Base-by-base conservation (phyloP, 2,113 vertebrate species). In the Burhinus oedicnemus region DNA sequence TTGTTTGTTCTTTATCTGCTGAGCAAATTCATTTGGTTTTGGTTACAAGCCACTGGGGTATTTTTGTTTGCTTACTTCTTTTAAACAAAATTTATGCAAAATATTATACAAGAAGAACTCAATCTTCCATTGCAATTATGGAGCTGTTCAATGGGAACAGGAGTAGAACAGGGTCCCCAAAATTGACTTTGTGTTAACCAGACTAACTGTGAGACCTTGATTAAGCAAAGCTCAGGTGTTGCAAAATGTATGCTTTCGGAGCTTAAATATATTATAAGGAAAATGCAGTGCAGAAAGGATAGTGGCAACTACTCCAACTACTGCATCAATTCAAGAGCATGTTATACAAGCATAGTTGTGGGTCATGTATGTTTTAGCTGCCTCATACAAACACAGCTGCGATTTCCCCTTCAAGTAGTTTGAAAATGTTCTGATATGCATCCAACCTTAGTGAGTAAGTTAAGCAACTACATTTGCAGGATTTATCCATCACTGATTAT, bases 1-100 rank as follows among this genome's bases (percentile, higher is more conserved):
- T 91, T 90, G 42, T 65, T 89, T 94, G 29, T 60, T 87, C 70
- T 94, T 90, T 87, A 82, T 83, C 76, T 91, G 26, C 47, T 85
- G 36, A 86, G 58, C 27, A 88, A 75, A 60, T 58, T 90, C 12
- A 23, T 83, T 91, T 77, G 66, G 22, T 71, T 91, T 62, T 86
- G n/a, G 12, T 78, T 75, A n/a, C 25, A 58, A 66, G 30, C 45
- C 55, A 70, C 21, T 36, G 9, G 4, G 21, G n/a, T 68, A 7
- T 71, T 90, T 89, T 72, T 54, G 8, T 61, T 52, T 77, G 30
- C 21, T 65, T 5, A 17, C 11, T 40, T 52, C 45, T 75, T 29
- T 57, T 2, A 32, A 85, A 47, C 4, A n/a, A 36, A 52, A 38
- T 38, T 58, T 58, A 22, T 71, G 42, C 16, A 75, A 85, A 64